Conservation (phyloP, 1,140 invertebrate species). For the Monomorium pharaonis region DNA sequence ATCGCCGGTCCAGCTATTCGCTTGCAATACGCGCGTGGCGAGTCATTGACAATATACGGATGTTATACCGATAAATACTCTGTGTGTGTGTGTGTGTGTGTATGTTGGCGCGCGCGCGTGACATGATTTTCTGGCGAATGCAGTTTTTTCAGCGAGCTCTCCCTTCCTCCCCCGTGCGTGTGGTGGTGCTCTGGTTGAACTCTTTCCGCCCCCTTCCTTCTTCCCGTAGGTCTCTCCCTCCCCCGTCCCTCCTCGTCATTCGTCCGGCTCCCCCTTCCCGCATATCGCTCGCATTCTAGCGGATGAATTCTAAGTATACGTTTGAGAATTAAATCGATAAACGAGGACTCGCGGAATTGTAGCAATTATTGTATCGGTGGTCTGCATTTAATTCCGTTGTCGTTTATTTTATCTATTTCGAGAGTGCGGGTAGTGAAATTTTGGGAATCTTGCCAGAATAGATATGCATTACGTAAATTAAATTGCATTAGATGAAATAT, state of each 20-base stretch:
- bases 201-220: neutral
- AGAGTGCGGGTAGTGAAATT: neutral
- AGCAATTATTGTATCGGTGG: slow-evolving; percentile 66
- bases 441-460: neutral
- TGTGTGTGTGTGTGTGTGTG: neutral
- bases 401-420: slow-evolving; percentile 15
- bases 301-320: slow-evolving; percentile 73
- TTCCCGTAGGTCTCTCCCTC: neutral
- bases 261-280: slow-evolving; percentile 3
- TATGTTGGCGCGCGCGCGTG: neutral
- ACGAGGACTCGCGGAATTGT: slow-evolving; percentile 60
- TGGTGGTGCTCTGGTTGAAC: slow-evolving; percentile 27
- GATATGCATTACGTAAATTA: neutral
- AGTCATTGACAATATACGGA: slow-evolving; percentile 44
- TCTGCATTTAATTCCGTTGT: neutral
- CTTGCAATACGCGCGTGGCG: neutral
- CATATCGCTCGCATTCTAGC: slow-evolving; percentile 26
- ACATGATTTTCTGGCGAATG: neutral
- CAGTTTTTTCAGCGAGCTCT: slow-evolving; percentile 22
- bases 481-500: neutral
- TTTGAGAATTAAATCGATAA: slow-evolving; percentile 76
- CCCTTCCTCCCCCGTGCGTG: neutral
- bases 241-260: neutral
- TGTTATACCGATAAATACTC: slow-evolving; percentile 7
- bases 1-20: neutral